Evolutionary conservation across 2,888 invertebrate genomes (phyloP), one percentile per base, ranked within the genome.

Genomic region (Nasonovia ribisnigri): DNA sequence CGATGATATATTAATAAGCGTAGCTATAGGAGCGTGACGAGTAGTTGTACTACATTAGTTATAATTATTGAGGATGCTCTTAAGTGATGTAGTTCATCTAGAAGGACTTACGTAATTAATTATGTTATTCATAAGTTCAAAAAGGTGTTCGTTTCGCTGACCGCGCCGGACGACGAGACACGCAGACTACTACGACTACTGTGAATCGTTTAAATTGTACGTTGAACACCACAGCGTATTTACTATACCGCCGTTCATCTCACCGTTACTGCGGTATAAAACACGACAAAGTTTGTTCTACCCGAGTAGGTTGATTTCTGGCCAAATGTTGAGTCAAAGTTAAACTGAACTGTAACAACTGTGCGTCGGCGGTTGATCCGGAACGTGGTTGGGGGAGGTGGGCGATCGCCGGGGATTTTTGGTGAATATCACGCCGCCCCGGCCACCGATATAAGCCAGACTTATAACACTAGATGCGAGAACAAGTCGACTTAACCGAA

Each of bases 351-450:
- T 36, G n/a, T n/a, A n/a, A n/a, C n/a, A n/a, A 57, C 57, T 20
- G 77, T 77, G 20, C 57, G 36, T 77, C 20, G 20, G 36, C 2
- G 20, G 36, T 36, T 36, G 20, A 77, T 77, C 20, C 36, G 77
- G 20, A 36, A 36, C 16, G 20, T 26, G 8, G 20, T 77, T 0
- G 36, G 2, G 20, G 0, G n/a, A 1, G 36, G 20, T 0, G 2
- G 20, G 6, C 20, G 36, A 20, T 77, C 20, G 20, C 36, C 77
- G 36, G 20, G 36, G 2, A 77, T 77, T 77, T 20, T 77, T 36
- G 20, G 36, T 24, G 13, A 20, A 36, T 36, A 2, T 20, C 6
- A 2, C 20, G 36, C 36, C 6, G 1, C 36, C 77, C 20, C 8
- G 8, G 6, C 36, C 20, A 42, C 77, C 20, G 20, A 36, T n/a